A percentile compares a stretch with the other conserved stretches of the same genome.
phyloP scores from a whole-genome alignment of 2,797 vertebrate species.

The Acrossocheilus fasciatus region DNA sequence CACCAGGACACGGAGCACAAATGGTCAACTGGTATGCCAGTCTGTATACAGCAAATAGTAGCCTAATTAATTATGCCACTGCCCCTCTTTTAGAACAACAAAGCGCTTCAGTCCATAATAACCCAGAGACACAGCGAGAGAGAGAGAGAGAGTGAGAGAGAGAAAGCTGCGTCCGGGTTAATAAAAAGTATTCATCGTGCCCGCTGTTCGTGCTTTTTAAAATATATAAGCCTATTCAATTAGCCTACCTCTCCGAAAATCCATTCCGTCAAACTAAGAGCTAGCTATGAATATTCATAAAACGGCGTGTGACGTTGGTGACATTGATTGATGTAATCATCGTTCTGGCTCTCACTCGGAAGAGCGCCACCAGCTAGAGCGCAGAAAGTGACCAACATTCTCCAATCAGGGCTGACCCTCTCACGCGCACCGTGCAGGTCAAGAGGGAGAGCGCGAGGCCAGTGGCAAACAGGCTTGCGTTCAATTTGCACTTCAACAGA shows the following conservation, averaged over 20 bases:
- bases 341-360: slow-evolving; percentile 52
- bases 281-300: slow-evolving; percentile 87
- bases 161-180: not conserved
- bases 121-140: not conserved
- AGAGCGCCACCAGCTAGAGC: slow-evolving; percentile 47
- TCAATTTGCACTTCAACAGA: not conserved
- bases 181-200: slow-evolving; percentile 40
- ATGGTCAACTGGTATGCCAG: not conserved
- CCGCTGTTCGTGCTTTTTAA: slow-evolving; percentile 73
- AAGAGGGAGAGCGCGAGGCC: slow-evolving; percentile 44
- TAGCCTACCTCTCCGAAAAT: slow-evolving; percentile 75
- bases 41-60: not conserved
- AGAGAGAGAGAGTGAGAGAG: not conserved
- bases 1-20: not conserved
- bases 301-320: slow-evolving; percentile 75
- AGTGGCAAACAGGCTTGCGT: slow-evolving; percentile 26
- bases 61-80: not conserved
- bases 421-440: slow-evolving; percentile 39
- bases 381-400: slow-evolving; percentile 60
- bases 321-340: slow-evolving; percentile 85
- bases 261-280: slow-evolving; percentile 75
- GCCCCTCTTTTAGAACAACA: not conserved
- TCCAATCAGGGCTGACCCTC: slow-evolving; percentile 41
- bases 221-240: slow-evolving; percentile 83
- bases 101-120: not conserved